phyloP scores from a whole-genome alignment of 1,140 invertebrate genomes.

The Bombus balteatus region DNA sequence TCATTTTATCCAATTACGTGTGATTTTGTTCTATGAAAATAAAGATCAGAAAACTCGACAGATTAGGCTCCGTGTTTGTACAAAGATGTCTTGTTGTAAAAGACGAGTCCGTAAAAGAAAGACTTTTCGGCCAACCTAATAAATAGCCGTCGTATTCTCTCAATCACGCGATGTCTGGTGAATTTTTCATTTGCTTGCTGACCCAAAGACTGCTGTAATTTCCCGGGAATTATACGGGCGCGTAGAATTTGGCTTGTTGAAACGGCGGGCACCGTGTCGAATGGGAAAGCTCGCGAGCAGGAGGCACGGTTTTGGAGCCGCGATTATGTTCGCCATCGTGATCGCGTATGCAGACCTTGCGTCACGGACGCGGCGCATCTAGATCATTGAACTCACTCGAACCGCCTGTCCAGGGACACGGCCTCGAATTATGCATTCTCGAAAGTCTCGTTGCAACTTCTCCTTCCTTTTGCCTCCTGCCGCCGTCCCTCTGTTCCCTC shows the following conservation, averaged over 20 bases:
- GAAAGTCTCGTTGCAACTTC: neutral
- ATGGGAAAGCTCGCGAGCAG: neutral
- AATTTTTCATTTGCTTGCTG: neutral
- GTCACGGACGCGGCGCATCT: constrained; percentile 14
- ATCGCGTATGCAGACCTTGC: constrained; percentile 42
- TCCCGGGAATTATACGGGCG: neutral
- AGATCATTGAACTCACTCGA: constrained; percentile 48
- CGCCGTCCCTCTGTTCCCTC: too few relatives aligned
- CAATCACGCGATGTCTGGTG: neutral
- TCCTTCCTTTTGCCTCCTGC: neutral
- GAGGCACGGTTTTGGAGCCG: neutral
- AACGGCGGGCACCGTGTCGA: neutral
- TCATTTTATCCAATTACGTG: too few relatives aligned
- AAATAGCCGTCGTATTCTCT: too few relatives aligned
- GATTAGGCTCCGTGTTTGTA: too few relatives aligned
- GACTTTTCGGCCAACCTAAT: too few relatives aligned
- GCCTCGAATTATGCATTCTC: constrained; percentile 33
- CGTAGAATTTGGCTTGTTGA: rapidly evolving
- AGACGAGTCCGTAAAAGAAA: too few relatives aligned
- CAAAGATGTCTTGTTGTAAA: too few relatives aligned
- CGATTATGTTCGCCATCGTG: constrained; percentile 36
- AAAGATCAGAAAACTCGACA: rapidly evolving
- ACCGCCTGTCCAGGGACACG: neutral
- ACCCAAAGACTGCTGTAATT: too few relatives aligned
- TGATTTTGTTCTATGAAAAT: too few relatives aligned